Conservation (phyloP, 2,113 vertebrate genomes). For the Geococcyx californianus region DNA sequence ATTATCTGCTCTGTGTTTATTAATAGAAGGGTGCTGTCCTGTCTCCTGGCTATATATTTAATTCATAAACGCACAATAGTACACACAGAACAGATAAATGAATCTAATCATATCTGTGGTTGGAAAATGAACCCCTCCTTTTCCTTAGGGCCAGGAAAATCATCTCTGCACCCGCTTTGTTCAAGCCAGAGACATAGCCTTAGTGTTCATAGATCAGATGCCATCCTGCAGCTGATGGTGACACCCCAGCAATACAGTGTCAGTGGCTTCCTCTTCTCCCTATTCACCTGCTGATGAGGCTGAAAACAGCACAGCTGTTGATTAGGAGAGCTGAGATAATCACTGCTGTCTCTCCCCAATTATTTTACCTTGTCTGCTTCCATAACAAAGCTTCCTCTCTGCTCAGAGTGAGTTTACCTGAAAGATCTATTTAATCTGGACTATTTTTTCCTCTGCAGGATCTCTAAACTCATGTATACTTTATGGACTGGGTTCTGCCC, state of each 20-base stretch:
- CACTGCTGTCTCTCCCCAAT: neutral
- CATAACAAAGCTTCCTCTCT: neutral
- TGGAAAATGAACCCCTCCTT: neutral
- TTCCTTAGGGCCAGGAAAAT: rapidly evolving
- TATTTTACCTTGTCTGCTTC: neutral
- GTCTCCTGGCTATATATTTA: neutral
- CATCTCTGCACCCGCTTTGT: neutral
- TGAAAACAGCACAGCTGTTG: neutral
- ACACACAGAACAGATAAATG: neutral
- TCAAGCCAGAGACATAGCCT: neutral
- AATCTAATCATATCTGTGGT: neutral
- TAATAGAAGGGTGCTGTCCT: neutral
- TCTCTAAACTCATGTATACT: neutral
- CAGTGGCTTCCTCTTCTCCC: neutral
- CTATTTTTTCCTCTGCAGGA: neutral
- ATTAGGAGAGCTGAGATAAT: neutral
- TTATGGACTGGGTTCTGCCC: neutral
- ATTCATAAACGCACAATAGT: neutral
- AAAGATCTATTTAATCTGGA: neutral
- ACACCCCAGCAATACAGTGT: neutral
- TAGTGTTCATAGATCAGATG: rapidly evolving
- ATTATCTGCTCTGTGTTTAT: neutral
- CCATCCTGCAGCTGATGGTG: neutral
- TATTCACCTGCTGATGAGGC: neutral
- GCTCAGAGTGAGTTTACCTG: neutral